A percentile compares a stretch with the other conserved stretches of the same genome.
phyloP scores from a whole-genome alignment of 2,888 invertebrate species.

The Cataglyphis albicans region DNA sequence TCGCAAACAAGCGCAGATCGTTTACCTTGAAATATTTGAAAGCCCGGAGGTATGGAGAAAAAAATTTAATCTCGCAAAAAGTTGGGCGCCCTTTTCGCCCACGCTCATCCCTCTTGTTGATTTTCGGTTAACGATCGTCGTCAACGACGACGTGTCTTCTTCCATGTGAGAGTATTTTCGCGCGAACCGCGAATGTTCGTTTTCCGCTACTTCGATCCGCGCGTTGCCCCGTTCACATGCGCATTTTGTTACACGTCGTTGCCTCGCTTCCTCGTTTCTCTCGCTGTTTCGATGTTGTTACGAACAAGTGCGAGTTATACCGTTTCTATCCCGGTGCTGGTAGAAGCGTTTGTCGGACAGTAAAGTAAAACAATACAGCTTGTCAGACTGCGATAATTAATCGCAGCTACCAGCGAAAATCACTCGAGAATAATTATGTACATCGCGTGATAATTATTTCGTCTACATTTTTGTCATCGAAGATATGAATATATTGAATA shows the following conservation, averaged over 20 bases:
- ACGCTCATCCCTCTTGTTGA: not conserved
- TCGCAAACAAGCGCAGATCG: not conserved
- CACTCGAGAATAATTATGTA: constrained; percentile 52
- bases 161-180: not conserved
- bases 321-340: constrained; percentile 48
- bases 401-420: constrained; percentile 34
- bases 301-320: constrained; percentile 56
- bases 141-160: constrained; percentile 15
- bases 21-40: not conserved
- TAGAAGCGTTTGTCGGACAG: constrained; percentile 56
- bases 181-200: constrained; percentile 26
- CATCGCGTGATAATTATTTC: constrained; percentile 56
- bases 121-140: constrained; percentile 3
- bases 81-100: not conserved
- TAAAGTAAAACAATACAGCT: constrained; percentile 63
- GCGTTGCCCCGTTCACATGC: constrained; percentile 52
- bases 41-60: not conserved
- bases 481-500: constrained; percentile 52
- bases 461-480: constrained; percentile 40
- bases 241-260: constrained; percentile 72
- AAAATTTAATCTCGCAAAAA: constrained; percentile 1
- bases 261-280: constrained; percentile 73
- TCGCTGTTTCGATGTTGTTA: constrained; percentile 60
- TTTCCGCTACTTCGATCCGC: constrained; percentile 40
- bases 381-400: constrained; percentile 67